A percentile compares a stretch with the other conserved stretches of the same genome.
Conservation (phyloP, 2,888 invertebrate genomes). For the Agrochola circellaris region DNA sequence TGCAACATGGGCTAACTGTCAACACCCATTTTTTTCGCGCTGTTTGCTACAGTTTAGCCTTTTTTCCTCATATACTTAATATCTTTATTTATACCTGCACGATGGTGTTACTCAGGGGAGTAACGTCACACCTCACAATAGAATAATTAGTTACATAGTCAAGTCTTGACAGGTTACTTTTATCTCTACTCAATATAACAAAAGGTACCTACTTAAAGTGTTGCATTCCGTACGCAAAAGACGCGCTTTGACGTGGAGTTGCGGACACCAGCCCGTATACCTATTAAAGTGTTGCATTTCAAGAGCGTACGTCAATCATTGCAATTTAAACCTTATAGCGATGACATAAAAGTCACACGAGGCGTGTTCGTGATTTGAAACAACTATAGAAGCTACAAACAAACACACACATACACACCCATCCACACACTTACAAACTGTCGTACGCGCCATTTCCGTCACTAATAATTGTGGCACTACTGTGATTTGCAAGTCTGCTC, state of each 20-base stretch:
- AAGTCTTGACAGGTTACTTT: not conserved
- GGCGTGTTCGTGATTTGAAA: not conserved
- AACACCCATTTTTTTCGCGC: not conserved
- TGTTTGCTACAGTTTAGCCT: too few species aligned
- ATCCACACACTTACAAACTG: not conserved
- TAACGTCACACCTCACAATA: not conserved
- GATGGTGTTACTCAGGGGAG: not conserved
- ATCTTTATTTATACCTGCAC: not conserved
- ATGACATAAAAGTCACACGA: not conserved
- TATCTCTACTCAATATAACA: not conserved
- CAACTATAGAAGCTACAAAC: not conserved
- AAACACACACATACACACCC: too few species aligned
- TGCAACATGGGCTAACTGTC: too few species aligned
- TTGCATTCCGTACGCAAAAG: too few species aligned
- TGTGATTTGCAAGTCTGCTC: not conserved
- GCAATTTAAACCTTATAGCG: not conserved
- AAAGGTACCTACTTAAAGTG: not conserved
- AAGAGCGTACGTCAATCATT: not conserved
- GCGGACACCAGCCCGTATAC: too few species aligned
- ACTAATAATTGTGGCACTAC: not conserved
- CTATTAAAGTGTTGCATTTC: not conserved
- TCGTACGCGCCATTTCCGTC: not conserved
- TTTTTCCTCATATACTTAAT: too few species aligned
- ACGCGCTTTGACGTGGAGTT: too few species aligned
- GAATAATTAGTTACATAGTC: not conserved